Evolutionary conservation across 2,888 invertebrate species (phyloP), one percentile per base, ranked within the genome.

Genomic region (Zaprionus lineosus): DNA sequence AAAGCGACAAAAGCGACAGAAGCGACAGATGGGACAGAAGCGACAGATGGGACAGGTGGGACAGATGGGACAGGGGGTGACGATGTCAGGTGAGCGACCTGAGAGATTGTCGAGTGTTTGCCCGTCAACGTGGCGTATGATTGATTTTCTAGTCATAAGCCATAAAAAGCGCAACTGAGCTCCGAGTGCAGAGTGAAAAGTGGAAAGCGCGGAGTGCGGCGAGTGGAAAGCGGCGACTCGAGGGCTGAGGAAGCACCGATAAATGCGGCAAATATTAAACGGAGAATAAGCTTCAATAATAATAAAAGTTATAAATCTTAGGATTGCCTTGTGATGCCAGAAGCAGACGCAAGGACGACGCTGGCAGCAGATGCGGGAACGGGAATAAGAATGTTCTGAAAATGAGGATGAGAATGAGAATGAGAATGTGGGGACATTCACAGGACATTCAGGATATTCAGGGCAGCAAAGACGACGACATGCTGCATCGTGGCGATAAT

Each of bases 401-500:
- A 12, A 36, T 7, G 44, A 9, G 31, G 41, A 63, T 47, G 47
- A 14, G 37, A 7, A 37, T 31, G 40, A 5, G 37, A 36, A 46
- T 36, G 15, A 9, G 51, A 19, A 29, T 36, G 36, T 14, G 21
- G 24, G n/a, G n/a, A n/a, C n/a, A n/a, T n/a, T n/a, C n/a, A n/a
- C n/a, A 36, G 61, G 44, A 50, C 53, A 50, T 68, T 50, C 56
- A 56, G 57, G 28, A 58, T n/a, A n/a, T n/a, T n/a, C n/a, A n/a
- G 29, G 51, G 14, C 37, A 47, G 39, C 48, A 24, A 31, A 48
- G 58, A 67, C 56, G 51, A 52, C 64, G 78, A 84, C 84, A 79
- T 65, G 81, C 87, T 87, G 88, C 87, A 86, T 73, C 77, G 78
- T 77, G 81, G 88, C 86, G 87, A 87, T 87, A 87, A 87, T 87